Evolutionary conservation across 2,888 invertebrate species (phyloP), one percentile per base, ranked within the genome.

Genomic region (Acanthosepion esculentum): DNA sequence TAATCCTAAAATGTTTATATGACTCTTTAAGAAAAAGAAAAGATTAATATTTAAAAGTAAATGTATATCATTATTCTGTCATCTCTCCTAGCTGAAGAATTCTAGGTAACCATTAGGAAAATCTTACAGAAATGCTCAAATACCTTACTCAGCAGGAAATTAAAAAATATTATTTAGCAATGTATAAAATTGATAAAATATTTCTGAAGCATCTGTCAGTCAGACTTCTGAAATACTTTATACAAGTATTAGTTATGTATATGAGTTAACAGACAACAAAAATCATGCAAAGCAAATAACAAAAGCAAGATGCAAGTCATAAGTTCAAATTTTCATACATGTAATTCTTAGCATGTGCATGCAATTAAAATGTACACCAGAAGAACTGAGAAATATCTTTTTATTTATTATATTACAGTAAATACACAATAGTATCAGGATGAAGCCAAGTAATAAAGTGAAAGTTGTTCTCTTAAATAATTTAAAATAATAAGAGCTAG

Each of bases 291-390:
- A 78, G 78, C n/a, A 78, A 78, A 78, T 78, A 78, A 78, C n/a
- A n/a, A n/a, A 78, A 78, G 78, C 78, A n/a, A 78, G n/a, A n/a
- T 78, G n/a, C 78, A 78, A 78, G 78, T 29, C 92, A 92, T 48
- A 48, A 50, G n/a, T 15, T 41, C 91, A 94, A 18, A 29, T 20
- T 94, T 48, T 64, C 92, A 29, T 53, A 48, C 91, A 94, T 18
- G 2, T 48, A 92, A 53, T 33, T n/a, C 92, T 55, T 15, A 78
- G 78, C 78, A 78, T n/a, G 20, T n/a, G 15, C 78, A 78, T 78
- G 78, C 78, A 78, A 78, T n/a, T 78, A 78, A 78, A 78, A n/a
- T 78, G 8, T n/a, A 10, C 15, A 78, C 10, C 15, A 78, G 55
- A 78, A 78, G n/a, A 29, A 78, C n/a, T 78, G 8, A 78, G 2